Evolutionary conservation across 2,888 invertebrate genomes (phyloP), one percentile per base, ranked within the genome.

Genomic region (Tanypteryx hageni): DNA sequence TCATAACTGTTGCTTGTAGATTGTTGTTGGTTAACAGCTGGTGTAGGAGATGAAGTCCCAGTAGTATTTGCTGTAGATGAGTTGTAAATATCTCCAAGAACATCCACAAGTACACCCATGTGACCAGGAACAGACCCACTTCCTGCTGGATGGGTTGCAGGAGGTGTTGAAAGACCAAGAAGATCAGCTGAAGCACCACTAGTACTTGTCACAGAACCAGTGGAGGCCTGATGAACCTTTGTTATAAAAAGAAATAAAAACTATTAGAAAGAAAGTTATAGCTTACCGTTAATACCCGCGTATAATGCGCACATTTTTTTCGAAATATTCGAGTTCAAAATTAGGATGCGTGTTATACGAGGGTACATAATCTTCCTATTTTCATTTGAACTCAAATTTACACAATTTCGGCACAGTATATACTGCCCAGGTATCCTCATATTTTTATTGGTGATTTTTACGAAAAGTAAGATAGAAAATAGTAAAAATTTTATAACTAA

Each of bases 151-250:
- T 97, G 96, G 85, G 97, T 96, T 84, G 98, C 97, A 93, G 98
- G 98, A 92, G 98, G 98, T 59, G 98, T 98, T 59, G 98, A 98
- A 93, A 99, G 95, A n/a, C 98, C 98, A 85, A 98, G 96, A 89
- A 99, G 96, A 95, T 99, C 98, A 86, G 98, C 97, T 94, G 98
- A 98, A 0, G 94, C 95, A 92, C 95, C 94, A 92, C 93, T 94
- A 83, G 93, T 93, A 59, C 92, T 44, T 11, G 92, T 14, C 10
- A 61, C 31, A 64, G 68, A n/a, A 44, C 64, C 57, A 8, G 92
- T 58, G 0, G 68, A 16, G 10, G 61, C 84, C 56, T 85, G 56
- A n/a, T 92, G 92, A 27, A 89, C 89, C 89, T 89, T 27, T 27
- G 13, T 1, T 27, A 14, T 27, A 76, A 76, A 13, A n/a, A 13